Percentiles rank a stretch among this genome's conserved stretches.
Conservation (phyloP, 2,113 vertebrate genomes). For the Phodopus roborovskii region DNA sequence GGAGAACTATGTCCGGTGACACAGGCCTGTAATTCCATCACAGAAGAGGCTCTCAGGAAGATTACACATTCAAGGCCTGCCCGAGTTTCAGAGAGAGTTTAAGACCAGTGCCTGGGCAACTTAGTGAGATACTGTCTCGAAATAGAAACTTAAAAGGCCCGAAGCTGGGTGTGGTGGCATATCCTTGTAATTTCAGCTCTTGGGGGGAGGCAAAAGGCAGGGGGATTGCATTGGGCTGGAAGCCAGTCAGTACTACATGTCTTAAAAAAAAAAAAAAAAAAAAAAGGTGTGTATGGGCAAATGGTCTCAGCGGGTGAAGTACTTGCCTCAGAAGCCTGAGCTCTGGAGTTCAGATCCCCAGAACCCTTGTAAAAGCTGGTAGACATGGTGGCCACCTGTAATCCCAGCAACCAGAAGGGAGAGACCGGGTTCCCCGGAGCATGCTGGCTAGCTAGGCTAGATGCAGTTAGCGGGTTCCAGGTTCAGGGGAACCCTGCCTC, state of each 20-base stretch:
- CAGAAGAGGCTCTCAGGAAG: not conserved
- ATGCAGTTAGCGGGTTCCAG: not conserved
- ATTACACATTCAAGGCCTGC: not conserved
- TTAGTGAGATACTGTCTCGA: not conserved
- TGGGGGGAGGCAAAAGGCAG: not conserved
- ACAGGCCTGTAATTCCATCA: not conserved
- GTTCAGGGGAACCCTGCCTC: not conserved
- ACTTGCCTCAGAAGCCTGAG: not conserved
- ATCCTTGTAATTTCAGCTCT: not conserved
- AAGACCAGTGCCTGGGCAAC: not conserved
- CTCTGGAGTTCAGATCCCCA: not conserved
- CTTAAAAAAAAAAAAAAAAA: too few relatives aligned
- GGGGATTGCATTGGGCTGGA: not conserved
- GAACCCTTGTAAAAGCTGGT: not conserved
- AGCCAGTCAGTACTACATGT: too few relatives aligned
- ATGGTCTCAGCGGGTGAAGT: not conserved
- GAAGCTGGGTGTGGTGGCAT: not conserved
- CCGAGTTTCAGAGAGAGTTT: not conserved
- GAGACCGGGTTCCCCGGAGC: not conserved
- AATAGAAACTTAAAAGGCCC: not conserved
- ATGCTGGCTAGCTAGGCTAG: not conserved
- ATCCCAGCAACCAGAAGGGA: not conserved
- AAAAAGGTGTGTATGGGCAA: not conserved
- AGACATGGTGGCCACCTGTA: not conserved
- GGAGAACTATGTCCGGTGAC: too few relatives aligned